Evolutionary conservation across 2,888 invertebrate genomes (phyloP).

Genomic region (Yponomeuta sedellus): DNA sequence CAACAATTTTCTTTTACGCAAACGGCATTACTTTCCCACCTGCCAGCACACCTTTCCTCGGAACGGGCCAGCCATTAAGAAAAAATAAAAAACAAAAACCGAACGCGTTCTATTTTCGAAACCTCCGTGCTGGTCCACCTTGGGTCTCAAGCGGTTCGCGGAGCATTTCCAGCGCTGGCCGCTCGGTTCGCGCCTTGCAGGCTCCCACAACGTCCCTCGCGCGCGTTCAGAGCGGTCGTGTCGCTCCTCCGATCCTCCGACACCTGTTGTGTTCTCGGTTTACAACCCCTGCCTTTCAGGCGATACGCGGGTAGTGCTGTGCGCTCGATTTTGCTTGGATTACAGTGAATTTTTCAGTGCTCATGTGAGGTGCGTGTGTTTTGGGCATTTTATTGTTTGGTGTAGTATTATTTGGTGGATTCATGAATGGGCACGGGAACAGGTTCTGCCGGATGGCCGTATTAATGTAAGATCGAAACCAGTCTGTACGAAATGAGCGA

Average conservation of each 20-base stretch:
- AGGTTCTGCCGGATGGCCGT: constrained; percentile 40
- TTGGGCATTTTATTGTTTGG: background rate
- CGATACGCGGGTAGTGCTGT: background rate
- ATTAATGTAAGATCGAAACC: constrained; percentile 36
- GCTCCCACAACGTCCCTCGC: constrained; percentile 42
- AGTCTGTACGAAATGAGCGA: constrained; percentile 38
- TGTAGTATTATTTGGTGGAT: background rate
- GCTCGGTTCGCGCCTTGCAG: background rate
- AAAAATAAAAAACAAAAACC: background rate
- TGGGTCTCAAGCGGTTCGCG: background rate
- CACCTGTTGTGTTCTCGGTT: constrained; percentile 20
- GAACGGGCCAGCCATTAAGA: background rate
- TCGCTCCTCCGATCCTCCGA: constrained; percentile 19
- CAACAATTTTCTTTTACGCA: no score
- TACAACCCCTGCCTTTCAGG: background rate
- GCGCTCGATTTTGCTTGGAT: constrained; percentile 29
- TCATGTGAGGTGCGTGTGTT: constrained; percentile 15
- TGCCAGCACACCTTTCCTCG: background rate
- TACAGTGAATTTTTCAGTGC: constrained; percentile 45
- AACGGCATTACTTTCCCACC: background rate
- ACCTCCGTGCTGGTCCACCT: background rate
- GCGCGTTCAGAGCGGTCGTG: constrained; percentile 37
- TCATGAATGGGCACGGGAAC: constrained; percentile 24
- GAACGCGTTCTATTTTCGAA: constrained; percentile 24
- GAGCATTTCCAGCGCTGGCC: background rate